These are phyloP conservation scores for Diarsia rubi DNA, from an alignment of 2,888 invertebrate genomes.

Conservation along the genomic window DNA sequence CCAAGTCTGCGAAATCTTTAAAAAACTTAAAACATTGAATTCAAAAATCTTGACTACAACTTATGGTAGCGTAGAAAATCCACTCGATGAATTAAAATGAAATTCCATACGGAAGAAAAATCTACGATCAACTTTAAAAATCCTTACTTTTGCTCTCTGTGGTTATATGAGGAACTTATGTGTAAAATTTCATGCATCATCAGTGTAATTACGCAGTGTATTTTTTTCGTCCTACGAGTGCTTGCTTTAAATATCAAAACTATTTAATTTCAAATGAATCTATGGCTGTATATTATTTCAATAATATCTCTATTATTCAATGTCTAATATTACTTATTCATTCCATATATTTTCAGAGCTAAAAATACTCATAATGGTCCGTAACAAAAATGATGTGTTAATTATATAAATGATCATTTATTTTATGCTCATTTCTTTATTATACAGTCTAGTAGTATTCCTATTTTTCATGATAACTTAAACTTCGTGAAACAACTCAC, in stretches of 20 bases:
- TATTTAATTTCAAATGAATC: not conserved
- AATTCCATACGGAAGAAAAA: not conserved
- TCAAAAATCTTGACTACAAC: not conserved
- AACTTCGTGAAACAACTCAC: not conserved
- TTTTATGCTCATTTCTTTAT: conserved; percentile 9
- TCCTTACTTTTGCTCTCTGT: not conserved
- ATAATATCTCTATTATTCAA: conserved; percentile 4
- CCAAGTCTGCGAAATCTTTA: not conserved
- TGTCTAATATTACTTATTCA: not conserved
- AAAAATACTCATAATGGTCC: not conserved
- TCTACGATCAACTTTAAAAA: not conserved
- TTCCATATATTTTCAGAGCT: not conserved
- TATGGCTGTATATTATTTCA: not conserved
- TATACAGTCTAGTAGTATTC: not conserved
- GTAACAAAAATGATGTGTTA: conserved; percentile 13
- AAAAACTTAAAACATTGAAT: not conserved
- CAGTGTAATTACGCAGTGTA: too few species aligned
- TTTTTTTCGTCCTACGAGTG: too few species aligned
- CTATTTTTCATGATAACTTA: conserved; percentile 14
- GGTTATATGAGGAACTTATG: too few species aligned
- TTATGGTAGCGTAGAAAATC: not conserved
- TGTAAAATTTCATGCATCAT: too few species aligned
- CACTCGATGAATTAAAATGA: not conserved
- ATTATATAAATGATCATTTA: conserved; percentile 23
- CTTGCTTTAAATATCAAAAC: too few species aligned